Base-by-base conservation (phyloP, 2,888 invertebrate species). In the Sabatieria punctata region DNA sequence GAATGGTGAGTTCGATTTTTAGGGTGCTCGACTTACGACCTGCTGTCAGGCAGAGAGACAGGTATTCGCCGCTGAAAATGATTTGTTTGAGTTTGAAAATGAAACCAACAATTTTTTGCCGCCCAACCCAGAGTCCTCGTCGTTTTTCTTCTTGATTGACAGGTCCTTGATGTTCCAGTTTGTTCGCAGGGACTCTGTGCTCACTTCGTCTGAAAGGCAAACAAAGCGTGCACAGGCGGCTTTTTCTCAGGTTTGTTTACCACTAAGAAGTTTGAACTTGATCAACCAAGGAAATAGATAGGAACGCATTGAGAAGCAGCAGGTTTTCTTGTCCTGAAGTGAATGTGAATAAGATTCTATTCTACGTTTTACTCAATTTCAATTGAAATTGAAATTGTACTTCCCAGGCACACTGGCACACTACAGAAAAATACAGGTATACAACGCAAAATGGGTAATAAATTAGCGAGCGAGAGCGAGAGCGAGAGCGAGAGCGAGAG, bases 1-100 rank as follows among this genome's bases (percentile, higher is more conserved):
- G 60, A 23, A 60, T 48, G 30, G 55, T 55, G 37, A 60, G 50
- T 41, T 60, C 58, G 33, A 60, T 55, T 35, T 54, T 52, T 6
- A 60, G 48, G 4, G 60, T 59, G 11, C 55, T 50, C 22, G 58
- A 58, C 33, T 54, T 54, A 6, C 59, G 51, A 4, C 51, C 43
- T 27, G 56, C 57, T 0, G 51, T 53, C 27, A 59, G 47, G 49
- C 59, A 59, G n/a, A 59, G 48, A 40, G 55, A 55, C 11, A 59
- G 48, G 6, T 52, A 48, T 19, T 58, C 54, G 21, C 56, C 53
- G 47, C 55, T 56, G 46, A 25, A 39, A 15, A 18, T 40, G 15
- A 37, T 4, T 18, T 6, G 26, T 21, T 26, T n/a, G 11, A 26
- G 18, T n/a, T 39, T 21, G 15, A 22, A 21, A 26, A 38, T 38